These are phyloP conservation scores for Pogonus chalceus DNA, from an alignment of 1,140 invertebrate species.

Conservation along the genomic window DNA sequence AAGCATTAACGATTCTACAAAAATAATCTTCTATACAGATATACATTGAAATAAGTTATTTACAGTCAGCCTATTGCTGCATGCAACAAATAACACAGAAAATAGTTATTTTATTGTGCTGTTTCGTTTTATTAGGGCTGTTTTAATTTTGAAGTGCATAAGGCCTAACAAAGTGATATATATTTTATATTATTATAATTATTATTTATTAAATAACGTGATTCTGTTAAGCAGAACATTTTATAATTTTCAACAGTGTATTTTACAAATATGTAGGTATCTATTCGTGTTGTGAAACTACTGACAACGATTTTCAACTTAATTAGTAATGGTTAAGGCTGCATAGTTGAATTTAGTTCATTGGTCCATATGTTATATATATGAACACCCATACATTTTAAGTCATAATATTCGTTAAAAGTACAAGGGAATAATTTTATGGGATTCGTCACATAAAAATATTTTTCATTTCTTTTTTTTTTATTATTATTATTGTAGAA, in stretches of 20 bases:
- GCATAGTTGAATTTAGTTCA: conserved; percentile 1
- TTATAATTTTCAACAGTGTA: neutral
- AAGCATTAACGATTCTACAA: conserved; percentile 1
- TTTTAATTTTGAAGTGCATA: neutral
- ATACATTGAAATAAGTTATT: neutral
- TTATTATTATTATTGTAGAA: too few species aligned
- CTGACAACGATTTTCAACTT: neutral
- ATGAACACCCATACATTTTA: conserved; percentile 1
- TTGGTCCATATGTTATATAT: conserved; percentile 6
- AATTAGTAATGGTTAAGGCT: neutral
- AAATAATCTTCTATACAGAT: conserved; percentile 2
- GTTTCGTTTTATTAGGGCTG: neutral
- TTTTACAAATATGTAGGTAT: neutral
- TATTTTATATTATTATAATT: too few species aligned
- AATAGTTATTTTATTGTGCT: conserved; percentile 1
- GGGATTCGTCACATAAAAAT: neutral
- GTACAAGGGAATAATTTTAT: neutral
- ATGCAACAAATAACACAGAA: conserved; percentile 1
- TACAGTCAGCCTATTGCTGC: neutral
- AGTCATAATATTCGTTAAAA: neutral
- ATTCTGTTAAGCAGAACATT: neutral
- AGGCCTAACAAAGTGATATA: conserved; percentile 2
- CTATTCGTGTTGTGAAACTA: neutral
- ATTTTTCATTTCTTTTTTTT: neutral
- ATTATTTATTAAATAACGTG: neutral